phyloP scores from a whole-genome alignment of 2,113 vertebrate genomes.

The Platichthys stellatus region DNA sequence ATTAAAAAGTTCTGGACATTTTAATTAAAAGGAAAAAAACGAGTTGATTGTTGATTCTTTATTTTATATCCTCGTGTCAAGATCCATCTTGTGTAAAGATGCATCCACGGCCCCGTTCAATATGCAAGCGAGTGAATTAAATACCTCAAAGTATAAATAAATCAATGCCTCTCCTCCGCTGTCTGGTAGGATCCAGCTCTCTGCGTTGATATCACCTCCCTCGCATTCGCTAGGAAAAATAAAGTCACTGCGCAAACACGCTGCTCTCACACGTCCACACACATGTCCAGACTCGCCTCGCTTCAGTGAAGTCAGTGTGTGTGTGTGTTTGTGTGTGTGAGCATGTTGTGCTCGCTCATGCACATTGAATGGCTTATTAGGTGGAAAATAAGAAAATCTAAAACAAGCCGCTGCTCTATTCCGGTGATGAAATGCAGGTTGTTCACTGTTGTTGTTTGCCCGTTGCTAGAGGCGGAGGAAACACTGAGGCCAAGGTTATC shows the following conservation, averaged over 20 bases:
- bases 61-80: not conserved
- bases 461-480: conserved; percentile 30
- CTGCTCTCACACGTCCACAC: conserved; percentile 34
- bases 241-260: conserved; percentile 36
- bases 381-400: conserved; percentile 32
- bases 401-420: conserved; percentile 25
- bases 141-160: conserved; percentile 51
- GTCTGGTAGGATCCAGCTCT: conserved; percentile 21
- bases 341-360: conserved; percentile 6
- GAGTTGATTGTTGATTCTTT: not conserved
- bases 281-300: conserved; percentile 37
- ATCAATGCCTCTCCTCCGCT: conserved; percentile 36
- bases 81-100: not conserved
- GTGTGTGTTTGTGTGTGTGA: not conserved
- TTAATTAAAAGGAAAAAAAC: conserved; percentile 15
- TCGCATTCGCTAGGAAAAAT: conserved; percentile 39
- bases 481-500: conserved; percentile 66
- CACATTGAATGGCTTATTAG: conserved; percentile 21
- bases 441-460: conserved; percentile 61
- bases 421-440: conserved; percentile 24
- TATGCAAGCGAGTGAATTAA: conserved; percentile 48
- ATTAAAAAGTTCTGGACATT: conserved; percentile 52
- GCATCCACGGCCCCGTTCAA: conserved; percentile 21
- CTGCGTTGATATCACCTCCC: conserved; percentile 22
- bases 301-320: conserved; percentile 6